Base-by-base conservation (phyloP, 2,888 invertebrate species). In the Stomorhina lunata region DNA sequence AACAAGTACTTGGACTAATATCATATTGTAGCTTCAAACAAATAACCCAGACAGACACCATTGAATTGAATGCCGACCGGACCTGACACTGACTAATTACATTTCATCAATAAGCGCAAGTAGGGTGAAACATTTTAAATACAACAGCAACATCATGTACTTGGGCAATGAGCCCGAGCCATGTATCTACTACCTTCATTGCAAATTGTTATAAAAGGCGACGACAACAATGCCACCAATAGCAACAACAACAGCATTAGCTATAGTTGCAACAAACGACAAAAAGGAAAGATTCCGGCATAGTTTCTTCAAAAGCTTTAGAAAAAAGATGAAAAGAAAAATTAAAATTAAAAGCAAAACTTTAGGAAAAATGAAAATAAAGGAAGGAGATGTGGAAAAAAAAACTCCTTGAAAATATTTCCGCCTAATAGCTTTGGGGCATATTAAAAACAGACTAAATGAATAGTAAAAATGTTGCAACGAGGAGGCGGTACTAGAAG, bases 11-110 rank as follows among this genome's bases (percentile, higher is more conserved):
- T 66, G 48, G 40, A 59, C 32, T 17, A 1, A 4, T 40, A 61
- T 34, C n/a, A 40, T 10, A 27, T 68, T 29, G 40, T 27, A 32
- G n/a, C 9, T 6, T 17, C 9, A 43, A 1, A 43, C 22, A 45
- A n/a, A n/a, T n/a, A n/a, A n/a, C n/a, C n/a, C 7, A 22, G 7
- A 37, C 75, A 55, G 25, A 29, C 57, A 66, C 27, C 55, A 63
- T 15, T n/a, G 71, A n/a, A 65, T 63, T 80, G 48, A 75, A 72
- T 45, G 68, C 77, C 69, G 73, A 63, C 77, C 69, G 73, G 55
- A 73, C 76, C 86, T 87, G 88, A 86, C 89, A 86, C 83, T 86
- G 87, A 88, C 87, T 89, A 88, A 89, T 89, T 87, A 84, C 85
- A 85, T 78, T 83, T 78, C 85, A 85, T 85, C 84, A 85, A 85